Evolutionary conservation across 2,888 invertebrate species (phyloP).

Genomic region (Harpalus rufipes): DNA sequence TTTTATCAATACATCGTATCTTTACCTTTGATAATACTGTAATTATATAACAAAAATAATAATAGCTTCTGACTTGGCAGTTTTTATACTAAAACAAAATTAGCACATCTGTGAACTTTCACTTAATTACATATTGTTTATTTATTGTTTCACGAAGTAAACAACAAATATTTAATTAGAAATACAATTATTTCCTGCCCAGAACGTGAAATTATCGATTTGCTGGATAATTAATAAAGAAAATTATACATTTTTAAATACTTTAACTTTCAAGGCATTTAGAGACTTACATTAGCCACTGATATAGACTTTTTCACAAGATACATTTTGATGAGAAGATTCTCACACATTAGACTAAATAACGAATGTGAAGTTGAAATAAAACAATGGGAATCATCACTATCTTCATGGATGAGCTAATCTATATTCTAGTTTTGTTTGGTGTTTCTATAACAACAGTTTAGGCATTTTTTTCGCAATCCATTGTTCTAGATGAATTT

Average conservation of each 20-base stretch:
- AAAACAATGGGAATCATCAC: conserved; percentile 46
- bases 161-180: neutral
- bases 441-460: conserved; percentile 43
- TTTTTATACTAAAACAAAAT: conserved; percentile 6
- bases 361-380: conserved; percentile 42
- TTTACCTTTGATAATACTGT: neutral
- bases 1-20: neutral
- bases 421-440: conserved; percentile 35
- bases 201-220: conserved; percentile 12
- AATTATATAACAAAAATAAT: neutral
- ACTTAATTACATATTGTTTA: conserved; percentile 13
- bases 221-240: conserved; percentile 16
- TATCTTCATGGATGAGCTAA: conserved; percentile 43
- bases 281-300: conserved; percentile 39
- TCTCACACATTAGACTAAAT: conserved; percentile 48
- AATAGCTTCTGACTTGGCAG: conserved; percentile 10
- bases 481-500: conserved; percentile 39
- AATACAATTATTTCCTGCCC: conserved; percentile 7
- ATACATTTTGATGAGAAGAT: conserved; percentile 53
- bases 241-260: conserved; percentile 39
- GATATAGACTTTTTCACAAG: conserved; percentile 23
- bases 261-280: conserved; percentile 34
- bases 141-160: conserved; percentile 11
- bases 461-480: conserved; percentile 49
- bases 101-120: conserved; percentile 4